Base-by-base conservation (phyloP, 2,888 invertebrate species). In the Artemia sp. region DNA sequence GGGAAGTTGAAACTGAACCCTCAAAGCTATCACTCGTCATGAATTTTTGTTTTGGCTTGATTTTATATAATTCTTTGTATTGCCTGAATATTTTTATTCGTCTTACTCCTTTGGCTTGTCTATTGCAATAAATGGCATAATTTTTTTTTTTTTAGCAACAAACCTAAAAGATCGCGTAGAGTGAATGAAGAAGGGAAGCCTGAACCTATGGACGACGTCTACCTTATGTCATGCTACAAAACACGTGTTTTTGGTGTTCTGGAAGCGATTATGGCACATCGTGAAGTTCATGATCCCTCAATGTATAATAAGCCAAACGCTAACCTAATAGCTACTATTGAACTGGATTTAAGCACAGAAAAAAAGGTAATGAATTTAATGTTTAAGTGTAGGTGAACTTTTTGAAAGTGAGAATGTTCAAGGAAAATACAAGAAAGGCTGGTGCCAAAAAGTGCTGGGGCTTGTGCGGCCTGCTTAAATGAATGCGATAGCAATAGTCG, bases 221-320 rank as follows among this genome's bases (percentile, higher is more conserved):
- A 81, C 75, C 76, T 82, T 8, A 76, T 79, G 0, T 81, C 78
- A 73, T 83, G 81, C 75, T 85, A 84, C 74, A 81, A 81, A 72
- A 82, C 82, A 80, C 81, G 80, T 70, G 79, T 84, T 71, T 88
- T 87, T 78, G 78, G 85, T 0, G 84, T 91, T 2, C 80, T 81
- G 14, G 89, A 92, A 75, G 92, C 92, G 0, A 81, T 94, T 12
- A 79, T 83, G 72, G 85, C 85, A 71, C 89, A 91, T 75, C 83
- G 87, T 68, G 90, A 93, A 78, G 85, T 86, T 0, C 89, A 91
- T 77, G 87, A 90, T 77, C 89, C 91, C 0, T 84, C 87, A 1
- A 86, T 92, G 80, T 88, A 85, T 75, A 89, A 93, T 78, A 79
- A 82, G 53, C 88, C 90, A 0, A 82, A 87, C 77, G 86, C 89